These are phyloP conservation scores for Chironomus tentans DNA, from an alignment of 2,888 invertebrate genomes.

Conservation along the genomic window DNA sequence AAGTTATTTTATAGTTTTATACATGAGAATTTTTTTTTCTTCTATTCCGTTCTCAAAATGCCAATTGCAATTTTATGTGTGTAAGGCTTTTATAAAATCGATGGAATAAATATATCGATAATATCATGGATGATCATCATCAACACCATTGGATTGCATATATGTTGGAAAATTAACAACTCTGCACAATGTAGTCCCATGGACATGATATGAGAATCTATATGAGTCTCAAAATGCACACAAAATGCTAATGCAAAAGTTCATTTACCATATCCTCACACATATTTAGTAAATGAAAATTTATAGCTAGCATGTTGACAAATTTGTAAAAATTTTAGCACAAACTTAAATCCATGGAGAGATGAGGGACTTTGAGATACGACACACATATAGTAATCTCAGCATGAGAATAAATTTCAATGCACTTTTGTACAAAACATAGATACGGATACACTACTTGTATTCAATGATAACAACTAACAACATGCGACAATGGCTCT, in stretches of 20 bases:
- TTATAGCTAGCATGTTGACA: slow-evolving; percentile 23
- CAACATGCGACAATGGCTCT: no score
- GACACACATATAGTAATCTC: background rate
- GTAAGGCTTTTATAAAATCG: background rate
- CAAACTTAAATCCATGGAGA: background rate
- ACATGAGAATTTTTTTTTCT: no score
- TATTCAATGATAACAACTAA: no score
- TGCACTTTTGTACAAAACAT: no score
- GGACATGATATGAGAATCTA: background rate
- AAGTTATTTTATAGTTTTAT: no score
- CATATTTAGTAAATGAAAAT: background rate
- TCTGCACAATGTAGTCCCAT: background rate
- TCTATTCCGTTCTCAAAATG: background rate
- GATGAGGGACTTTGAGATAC: background rate
- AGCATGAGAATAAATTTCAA: slow-evolving; percentile 10
- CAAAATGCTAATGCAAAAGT: background rate
- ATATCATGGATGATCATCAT: background rate
- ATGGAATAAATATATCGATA: background rate
- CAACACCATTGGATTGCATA: background rate
- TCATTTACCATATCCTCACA: background rate
- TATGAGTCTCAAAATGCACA: background rate
- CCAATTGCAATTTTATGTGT: background rate
- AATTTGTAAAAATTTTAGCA: slow-evolving; percentile 13
- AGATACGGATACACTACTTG: no score
- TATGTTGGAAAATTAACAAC: background rate